Evolutionary conservation across 2,113 vertebrate genomes (phyloP), one percentile per base, ranked within the genome.

Genomic region (Orycteropus afer): DNA sequence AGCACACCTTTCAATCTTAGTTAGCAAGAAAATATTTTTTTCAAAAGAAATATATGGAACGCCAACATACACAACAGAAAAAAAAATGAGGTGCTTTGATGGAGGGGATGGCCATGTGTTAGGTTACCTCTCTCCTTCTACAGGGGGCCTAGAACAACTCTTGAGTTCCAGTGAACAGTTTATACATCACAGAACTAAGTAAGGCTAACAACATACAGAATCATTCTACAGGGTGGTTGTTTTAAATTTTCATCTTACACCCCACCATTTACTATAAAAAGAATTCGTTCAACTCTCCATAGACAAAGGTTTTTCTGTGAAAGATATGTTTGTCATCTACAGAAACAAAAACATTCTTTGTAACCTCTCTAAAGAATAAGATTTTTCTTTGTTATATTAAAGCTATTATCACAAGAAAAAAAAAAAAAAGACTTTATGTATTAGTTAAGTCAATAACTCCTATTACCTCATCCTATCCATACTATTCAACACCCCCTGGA

Each of bases 211-310:
- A 83, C 55, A 32, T 78, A 53, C 51, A 89, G 20, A 59, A 22
- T 51, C 59, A 82, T 9, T 37, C 55, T 32, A 2, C 7, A 71
- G 23, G 3, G 7, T 32, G 76, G 27, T n/a, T 12, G 81, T 34
- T 90, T 59, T 42, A 77, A 74, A 7, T 29, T 90, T 86, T 63
- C 18, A 93, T 34, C 79, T 89, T 42, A 79, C 1, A 69, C 13
- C 34, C 40, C 10, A 22, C 37, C 90, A 90, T 57, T 93, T 67
- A 84, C 42, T 71, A 86, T 17, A 51, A 53, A 77, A 76, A 93
- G 63, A 93, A 73, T 22, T 40, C 45, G n/a, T 51, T 45, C 27
- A n/a, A 32, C 83, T n/a, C 67, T 55, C 10, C 3, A 84, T 1
- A 78, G 22, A 80, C 15, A 89, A 93, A 65, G 13, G 13, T 51